Evolutionary conservation across 2,797 vertebrate genomes (phyloP), one percentile per base, ranked within the genome.

Genomic region (Scarus forsteni): DNA sequence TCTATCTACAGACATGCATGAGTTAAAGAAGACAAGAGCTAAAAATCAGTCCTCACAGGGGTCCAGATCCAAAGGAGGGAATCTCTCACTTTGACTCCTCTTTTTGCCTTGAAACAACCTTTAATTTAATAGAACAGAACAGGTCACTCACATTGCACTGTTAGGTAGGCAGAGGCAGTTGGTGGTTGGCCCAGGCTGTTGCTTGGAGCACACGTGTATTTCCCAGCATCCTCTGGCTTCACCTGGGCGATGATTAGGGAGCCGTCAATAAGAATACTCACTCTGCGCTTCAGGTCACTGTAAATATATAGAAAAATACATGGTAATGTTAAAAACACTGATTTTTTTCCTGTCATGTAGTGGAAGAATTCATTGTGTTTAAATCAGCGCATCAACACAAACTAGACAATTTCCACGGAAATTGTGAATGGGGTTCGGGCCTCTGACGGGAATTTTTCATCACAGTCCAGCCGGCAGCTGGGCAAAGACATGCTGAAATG

Each of bases 121-220:
- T 42, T 12, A 50, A 16, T 16, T 50, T 50, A 7, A 56, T 18
- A 44, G 51, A 49, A 3, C 27, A 27, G 27, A 49, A 1, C 10
- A 12, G 45, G 15, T 57, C 2, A 96, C 98, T 98, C 88, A 99
- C 98, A 99, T 93, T 99, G 97, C 93, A 99, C 97, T 7, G 93
- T 96, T 92, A 99, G 94, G 92, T 96, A 95, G 53, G 98, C 97
- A 4, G 95, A 98, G 92, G 98, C 97, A 0, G 96, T 97, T 2
- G 97, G 97, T 0, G 98, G 96, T 67, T 92, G 95, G 71, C 98
- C 97, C 77, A 99, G 94, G 90, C 98, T 98, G 95, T 99, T 99
- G 92, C 98, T 99, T n/a, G 98, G 97, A 77, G 97, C 95, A 58
- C 98, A 99, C 75, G 97, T 99, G 88, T 98, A 99, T 90, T 94